Percentiles rank a stretch among this genome's conserved stretches.
phyloP scores from a whole-genome alignment of 2,113 vertebrate species.

The Lipotes vexillifer region DNA sequence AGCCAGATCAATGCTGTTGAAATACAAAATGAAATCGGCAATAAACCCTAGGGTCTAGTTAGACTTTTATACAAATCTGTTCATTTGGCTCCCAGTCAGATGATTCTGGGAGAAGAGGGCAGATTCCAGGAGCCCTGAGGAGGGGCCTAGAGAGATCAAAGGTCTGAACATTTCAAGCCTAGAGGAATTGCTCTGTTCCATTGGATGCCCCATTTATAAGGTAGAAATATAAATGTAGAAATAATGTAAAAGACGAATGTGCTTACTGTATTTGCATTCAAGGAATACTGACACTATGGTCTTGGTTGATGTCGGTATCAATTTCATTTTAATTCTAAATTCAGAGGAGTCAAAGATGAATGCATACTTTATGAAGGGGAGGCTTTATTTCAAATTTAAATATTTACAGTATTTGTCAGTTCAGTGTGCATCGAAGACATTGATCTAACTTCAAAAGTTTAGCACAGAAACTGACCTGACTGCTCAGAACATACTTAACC shows the following conservation, averaged over 20 bases:
- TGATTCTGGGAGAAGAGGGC: background rate
- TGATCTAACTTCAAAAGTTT: constrained; percentile 59
- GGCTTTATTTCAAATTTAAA: constrained; percentile 59
- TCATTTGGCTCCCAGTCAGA: background rate
- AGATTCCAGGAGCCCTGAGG: background rate
- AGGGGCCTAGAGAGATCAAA: constrained; percentile 17
- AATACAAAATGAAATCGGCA: constrained; percentile 45
- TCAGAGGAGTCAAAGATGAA: constrained; percentile 43
- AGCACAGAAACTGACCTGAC: constrained; percentile 21
- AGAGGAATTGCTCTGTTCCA: background rate
- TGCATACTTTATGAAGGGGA: constrained; percentile 40
- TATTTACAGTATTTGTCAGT: constrained; percentile 64
- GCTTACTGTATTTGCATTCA: constrained; percentile 34
- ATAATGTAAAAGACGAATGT: constrained; percentile 29
- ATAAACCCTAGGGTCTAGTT: constrained; percentile 41
- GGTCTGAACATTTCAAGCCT: constrained; percentile 9
- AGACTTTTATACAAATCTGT: constrained; percentile 32
- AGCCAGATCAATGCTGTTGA: background rate
- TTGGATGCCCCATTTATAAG: background rate
- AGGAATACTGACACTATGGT: background rate
- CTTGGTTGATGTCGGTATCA: constrained; percentile 20
- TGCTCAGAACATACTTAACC: constrained; percentile 16
- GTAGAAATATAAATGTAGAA: no score
- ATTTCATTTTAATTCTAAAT: constrained; percentile 56
- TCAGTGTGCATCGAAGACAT: constrained; percentile 35